phyloP scores from a whole-genome alignment of 2,797 vertebrate species.

The Florisuga fusca region DNA sequence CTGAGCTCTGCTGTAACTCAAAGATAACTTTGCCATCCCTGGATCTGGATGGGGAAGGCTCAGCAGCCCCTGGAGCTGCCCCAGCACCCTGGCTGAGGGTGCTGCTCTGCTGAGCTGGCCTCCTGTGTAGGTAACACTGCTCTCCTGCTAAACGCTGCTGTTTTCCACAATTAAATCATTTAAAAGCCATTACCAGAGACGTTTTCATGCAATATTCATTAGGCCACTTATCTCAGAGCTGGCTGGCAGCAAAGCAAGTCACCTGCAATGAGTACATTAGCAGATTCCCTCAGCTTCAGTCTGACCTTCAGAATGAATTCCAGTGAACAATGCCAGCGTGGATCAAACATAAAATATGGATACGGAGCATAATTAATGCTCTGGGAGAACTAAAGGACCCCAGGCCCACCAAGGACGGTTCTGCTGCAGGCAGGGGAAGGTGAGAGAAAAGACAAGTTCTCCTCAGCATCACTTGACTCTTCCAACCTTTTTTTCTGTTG shows the following conservation, averaged over 20 bases:
- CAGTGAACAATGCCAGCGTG: background rate
- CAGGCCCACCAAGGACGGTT: background rate
- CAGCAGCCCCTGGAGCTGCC: background rate
- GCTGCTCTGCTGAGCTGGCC: background rate
- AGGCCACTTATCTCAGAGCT: background rate
- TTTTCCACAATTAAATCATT: background rate
- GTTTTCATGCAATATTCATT: background rate
- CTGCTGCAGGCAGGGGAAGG: no score
- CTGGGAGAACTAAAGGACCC: background rate
- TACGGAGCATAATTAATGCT: background rate
- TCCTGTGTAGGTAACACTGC: background rate
- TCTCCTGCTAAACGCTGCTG: background rate
- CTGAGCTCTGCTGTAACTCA: background rate
- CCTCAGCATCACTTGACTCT: background rate
- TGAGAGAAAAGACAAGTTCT: background rate
- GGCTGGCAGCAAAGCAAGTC: background rate
- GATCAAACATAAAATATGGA: background rate
- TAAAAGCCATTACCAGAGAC: background rate
- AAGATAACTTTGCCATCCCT: no score
- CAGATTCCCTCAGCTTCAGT: background rate
- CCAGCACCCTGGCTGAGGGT: fast-evolving
- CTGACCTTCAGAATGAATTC: background rate
- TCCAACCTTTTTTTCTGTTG: background rate
- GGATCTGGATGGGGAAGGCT: no score
- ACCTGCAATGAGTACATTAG: background rate